phyloP scores from a whole-genome alignment of 2,888 invertebrate species.

The Heliconius sara region DNA sequence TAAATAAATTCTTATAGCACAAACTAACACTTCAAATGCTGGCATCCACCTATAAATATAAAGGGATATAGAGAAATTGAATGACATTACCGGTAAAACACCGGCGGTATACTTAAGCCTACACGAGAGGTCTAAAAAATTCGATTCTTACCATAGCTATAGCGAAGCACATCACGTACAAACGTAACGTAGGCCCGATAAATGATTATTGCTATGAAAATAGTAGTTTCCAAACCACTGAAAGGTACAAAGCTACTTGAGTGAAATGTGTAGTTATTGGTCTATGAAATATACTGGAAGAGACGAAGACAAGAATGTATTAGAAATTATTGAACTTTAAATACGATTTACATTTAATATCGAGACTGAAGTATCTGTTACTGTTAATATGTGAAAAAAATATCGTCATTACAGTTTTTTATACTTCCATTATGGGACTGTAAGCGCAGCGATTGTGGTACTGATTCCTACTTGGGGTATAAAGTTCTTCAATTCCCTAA shows the following conservation, averaged over 20 bases:
- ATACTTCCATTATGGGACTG: no score
- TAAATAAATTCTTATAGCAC: no score
- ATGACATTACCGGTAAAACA: slow-evolving; percentile 36
- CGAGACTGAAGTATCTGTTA: no score
- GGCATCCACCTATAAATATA: slow-evolving; percentile 1
- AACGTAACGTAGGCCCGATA: slow-evolving; percentile 60
- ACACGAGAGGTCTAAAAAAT: slow-evolving; percentile 50
- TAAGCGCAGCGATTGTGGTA: neutral
- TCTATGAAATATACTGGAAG: slow-evolving; percentile 38
- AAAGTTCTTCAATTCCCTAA: neutral
- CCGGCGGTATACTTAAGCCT: slow-evolving; percentile 22
- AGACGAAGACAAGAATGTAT: neutral
- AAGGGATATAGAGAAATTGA: slow-evolving; percentile 21
- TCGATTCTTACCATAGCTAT: slow-evolving; percentile 53
- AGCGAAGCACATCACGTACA: slow-evolving; percentile 64
- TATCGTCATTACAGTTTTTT: no score
- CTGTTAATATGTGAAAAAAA: no score
- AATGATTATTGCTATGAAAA: slow-evolving; percentile 68
- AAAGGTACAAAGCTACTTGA: slow-evolving; percentile 54
- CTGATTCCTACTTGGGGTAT: neutral
- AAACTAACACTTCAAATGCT: neutral
- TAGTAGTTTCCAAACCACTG: slow-evolving; percentile 60
- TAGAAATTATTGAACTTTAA: neutral
- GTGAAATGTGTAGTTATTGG: slow-evolving; percentile 48
- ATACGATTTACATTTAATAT: no score